These are phyloP conservation scores for Nephrocerus scutellatus DNA, from an alignment of 2,888 invertebrate species.

Conservation along the genomic window DNA sequence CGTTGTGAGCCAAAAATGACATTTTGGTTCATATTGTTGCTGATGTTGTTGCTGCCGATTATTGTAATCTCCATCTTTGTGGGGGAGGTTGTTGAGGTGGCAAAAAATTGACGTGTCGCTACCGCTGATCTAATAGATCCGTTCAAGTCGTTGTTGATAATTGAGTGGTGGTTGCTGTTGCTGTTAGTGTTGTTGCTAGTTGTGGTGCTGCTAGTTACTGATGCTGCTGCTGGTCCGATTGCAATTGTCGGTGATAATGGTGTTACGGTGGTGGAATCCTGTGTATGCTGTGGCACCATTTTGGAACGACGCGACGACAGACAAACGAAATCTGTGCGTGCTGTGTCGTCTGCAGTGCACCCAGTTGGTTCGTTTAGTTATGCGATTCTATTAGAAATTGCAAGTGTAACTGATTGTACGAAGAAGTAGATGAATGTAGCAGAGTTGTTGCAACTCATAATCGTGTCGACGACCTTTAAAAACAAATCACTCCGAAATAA, in stretches of 20 bases:
- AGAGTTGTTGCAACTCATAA: too few relatives aligned
- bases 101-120: conserved; percentile 10
- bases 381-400: too few relatives aligned
- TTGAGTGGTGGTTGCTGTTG: conserved; percentile 3
- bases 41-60: conserved; percentile 11
- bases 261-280: conserved; percentile 29
- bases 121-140: conserved; percentile 25
- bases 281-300: conserved; percentile 38
- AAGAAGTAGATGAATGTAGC: too few relatives aligned
- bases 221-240: conserved; percentile 9
- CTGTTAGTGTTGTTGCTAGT: conserved; percentile 3
- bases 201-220: conserved; percentile 14
- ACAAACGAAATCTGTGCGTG: too few relatives aligned
- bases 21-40: conserved; percentile 14
- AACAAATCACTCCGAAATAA: too few relatives aligned
- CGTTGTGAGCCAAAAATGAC: conserved; percentile 82
- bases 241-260: conserved; percentile 23
- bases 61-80: conserved; percentile 4
- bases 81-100: conserved; percentile 5
- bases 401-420: too few relatives aligned
- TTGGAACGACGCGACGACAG: too few relatives aligned
- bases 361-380: too few relatives aligned
- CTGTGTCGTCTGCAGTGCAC: too few relatives aligned
- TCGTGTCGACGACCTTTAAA: too few relatives aligned
- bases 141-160: conserved; percentile 14